Base-by-base conservation (phyloP, 2,113 vertebrate species). In the Pimephales promelas region DNA sequence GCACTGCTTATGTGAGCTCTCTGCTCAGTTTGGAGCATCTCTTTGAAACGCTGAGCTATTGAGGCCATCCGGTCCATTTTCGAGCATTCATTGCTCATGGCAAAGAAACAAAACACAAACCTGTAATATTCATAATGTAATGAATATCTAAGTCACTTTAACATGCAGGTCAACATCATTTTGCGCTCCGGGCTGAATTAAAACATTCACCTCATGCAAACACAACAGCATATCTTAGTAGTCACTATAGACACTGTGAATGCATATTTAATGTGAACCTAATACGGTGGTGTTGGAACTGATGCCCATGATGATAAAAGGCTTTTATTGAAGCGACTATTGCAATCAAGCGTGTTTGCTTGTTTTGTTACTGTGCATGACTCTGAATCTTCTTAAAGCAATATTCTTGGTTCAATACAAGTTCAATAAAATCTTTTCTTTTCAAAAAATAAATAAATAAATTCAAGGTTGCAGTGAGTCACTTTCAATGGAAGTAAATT, bases 221-320 rank as follows among this genome's bases (percentile, higher is more conserved):
- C 76, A 61, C 36, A 45, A 64, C 74, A 74, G 74, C 80, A 68
- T 73, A 82, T 79, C 80, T 83, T 59, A 87, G 68, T 82, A 62
- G 81, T 66, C 56, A 66, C 68, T 70, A 54, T 28, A 45, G 49
- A 45, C 79, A 70, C 34, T 72, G 43, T 70, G 31, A 14, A 82
- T 85, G 75, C 68, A 75, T 87, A 79, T 81, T 71, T 85, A 81
- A 87, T 85, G 76, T 76, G 61, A 83, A 76, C 59, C 26, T 49
- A 59, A 56, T 80, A 62, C 52, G n/a, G 52, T 70, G 43, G 40
- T 75, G 59, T 73, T 47, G 72, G 10, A 78, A 61, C 47, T 68
- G 24, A 49, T 75, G 13, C 52, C 45, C n/a, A n/a, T 52, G 24
- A 26, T n/a, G 43, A n/a, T 78, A 11, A 49, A 66, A 62, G n/a